Conservation (phyloP, 2,113 vertebrate species). For the Circaetus gallicus region DNA sequence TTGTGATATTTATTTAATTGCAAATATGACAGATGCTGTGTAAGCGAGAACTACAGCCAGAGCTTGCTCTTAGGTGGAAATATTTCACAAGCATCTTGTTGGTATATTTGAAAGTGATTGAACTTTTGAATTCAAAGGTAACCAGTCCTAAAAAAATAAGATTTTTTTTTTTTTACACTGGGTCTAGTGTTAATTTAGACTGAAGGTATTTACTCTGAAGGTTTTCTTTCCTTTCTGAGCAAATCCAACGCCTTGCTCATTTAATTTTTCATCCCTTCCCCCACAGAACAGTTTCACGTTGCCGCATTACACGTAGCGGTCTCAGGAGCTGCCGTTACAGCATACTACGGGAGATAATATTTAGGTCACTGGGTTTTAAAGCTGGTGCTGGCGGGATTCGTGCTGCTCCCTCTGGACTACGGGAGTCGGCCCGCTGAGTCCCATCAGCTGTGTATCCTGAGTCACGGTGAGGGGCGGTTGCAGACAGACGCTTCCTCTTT, state of each 20-base stretch:
- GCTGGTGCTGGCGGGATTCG: not conserved
- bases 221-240: not conserved
- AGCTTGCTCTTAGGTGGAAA: not conserved
- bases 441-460: not conserved
- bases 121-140: not conserved
- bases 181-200: not conserved
- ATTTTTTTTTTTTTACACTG: not conserved
- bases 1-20: not conserved
- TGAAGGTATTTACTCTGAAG: not conserved
- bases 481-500: not conserved
- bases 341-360: not conserved
- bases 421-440: not conserved
- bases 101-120: not conserved
- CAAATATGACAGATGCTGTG: not conserved
- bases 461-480: not conserved
- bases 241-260: not conserved
- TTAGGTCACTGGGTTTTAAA: conserved; percentile 53
- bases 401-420: not conserved
- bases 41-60: not conserved
- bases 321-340: not conserved
- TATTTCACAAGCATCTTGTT: not conserved
- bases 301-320: not conserved
- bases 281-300: not conserved
- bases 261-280: not conserved
- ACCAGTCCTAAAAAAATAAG: not conserved